Evolutionary conservation across 2,113 vertebrate genomes (phyloP).

Genomic region (Colinus virginianus): DNA sequence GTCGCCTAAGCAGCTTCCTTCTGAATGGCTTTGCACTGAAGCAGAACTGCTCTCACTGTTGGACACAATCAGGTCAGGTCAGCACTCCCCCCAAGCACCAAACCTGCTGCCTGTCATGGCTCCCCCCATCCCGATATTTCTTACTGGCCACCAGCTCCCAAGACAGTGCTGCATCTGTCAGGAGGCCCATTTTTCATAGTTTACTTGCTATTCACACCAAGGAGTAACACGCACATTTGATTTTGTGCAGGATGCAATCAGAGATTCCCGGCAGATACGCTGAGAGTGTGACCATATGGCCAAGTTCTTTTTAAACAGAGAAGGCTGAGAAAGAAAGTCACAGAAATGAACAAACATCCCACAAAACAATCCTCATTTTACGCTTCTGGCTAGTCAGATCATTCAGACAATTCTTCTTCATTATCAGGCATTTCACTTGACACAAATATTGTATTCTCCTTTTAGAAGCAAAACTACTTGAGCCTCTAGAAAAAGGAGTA

Average conservation of each 20-base stretch:
- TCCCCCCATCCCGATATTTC: conserved; percentile 39
- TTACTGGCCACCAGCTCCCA: conserved; percentile 65
- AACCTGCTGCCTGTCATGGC: conserved; percentile 68
- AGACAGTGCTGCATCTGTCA: conserved; percentile 40
- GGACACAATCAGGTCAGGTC: conserved; percentile 81
- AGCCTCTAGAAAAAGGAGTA: accelerated
- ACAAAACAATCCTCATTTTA: neutral
- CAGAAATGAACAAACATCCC: neutral
- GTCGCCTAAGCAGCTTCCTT: conserved; percentile 73
- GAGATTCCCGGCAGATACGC: neutral
- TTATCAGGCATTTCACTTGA: neutral
- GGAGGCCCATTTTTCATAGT: conserved; percentile 42
- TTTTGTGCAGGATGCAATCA: neutral
- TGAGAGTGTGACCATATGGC: neutral
- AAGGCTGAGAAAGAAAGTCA: neutral
- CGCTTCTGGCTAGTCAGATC: neutral
- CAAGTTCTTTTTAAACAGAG: neutral
- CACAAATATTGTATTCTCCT: neutral
- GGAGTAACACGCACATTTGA: neutral
- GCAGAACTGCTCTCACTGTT: conserved; percentile 76
- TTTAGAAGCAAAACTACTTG: accelerated
- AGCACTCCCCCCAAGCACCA: conserved; percentile 49
- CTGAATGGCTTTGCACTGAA: conserved; percentile 76
- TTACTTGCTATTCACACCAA: neutral
- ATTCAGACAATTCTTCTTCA: neutral